Evolutionary conservation across 2,888 invertebrate genomes (phyloP).

Genomic region (Amblyteles armatorius): DNA sequence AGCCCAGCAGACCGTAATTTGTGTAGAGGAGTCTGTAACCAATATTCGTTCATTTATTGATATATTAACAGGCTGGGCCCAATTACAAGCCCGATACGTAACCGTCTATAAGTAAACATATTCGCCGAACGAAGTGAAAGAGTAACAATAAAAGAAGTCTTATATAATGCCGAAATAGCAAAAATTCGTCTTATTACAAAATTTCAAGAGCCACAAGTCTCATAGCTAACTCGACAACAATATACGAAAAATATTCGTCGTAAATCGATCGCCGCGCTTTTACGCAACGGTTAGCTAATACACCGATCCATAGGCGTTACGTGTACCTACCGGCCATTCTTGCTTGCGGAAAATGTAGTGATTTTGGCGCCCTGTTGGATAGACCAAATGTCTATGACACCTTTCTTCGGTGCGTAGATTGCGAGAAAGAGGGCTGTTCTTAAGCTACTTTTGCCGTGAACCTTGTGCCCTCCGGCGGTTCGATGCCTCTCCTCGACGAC

Average conservation of each 20-base stretch:
- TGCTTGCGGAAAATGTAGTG: conserved; percentile 95
- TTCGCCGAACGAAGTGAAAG: too few species aligned
- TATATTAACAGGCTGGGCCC: too few species aligned
- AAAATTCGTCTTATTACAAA: too few species aligned
- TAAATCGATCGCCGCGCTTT: background rate
- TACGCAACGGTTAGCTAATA: background rate
- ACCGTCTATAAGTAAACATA: too few species aligned
- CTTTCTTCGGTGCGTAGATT: conserved; percentile 96
- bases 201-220: too few species aligned
- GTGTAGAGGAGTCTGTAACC: conserved; percentile 89
- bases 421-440: conserved; percentile 93
- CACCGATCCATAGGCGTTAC: background rate
- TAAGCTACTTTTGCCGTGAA: conserved; percentile 77
- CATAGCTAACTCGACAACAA: too few species aligned
- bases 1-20: conserved; percentile 92
- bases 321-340: conserved; percentile 87
- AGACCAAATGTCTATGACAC: conserved; percentile 96
- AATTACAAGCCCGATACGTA: too few species aligned
- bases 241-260: conserved; percentile 15
- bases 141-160: too few species aligned
- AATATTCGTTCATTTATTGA: too few species aligned
- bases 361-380: conserved; percentile 96
- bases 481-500: conserved; percentile 88
- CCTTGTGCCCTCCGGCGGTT: conserved; percentile 56
- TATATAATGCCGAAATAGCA: too few species aligned